Conservation (phyloP, 2,113 vertebrate species). For the Sakesphorus luctuosus region DNA sequence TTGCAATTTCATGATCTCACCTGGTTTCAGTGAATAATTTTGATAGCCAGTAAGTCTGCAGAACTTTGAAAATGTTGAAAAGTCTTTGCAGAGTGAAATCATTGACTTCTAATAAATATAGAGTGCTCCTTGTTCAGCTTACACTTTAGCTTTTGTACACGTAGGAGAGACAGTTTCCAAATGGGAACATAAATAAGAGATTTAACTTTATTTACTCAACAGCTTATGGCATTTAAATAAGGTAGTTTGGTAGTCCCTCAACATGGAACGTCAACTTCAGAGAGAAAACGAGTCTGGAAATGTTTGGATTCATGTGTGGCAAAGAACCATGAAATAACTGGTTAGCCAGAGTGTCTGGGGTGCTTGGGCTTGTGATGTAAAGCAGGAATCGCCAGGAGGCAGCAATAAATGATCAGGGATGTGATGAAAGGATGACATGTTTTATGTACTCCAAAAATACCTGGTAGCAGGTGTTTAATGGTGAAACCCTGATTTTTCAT, state of each 20-base stretch:
- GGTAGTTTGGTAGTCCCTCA: not conserved
- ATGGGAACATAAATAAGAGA: not conserved
- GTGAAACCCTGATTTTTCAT: not conserved
- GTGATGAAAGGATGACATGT: not conserved
- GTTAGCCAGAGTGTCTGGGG: not conserved
- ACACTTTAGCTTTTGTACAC: not conserved
- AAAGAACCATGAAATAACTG: not conserved
- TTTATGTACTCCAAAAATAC: not conserved
- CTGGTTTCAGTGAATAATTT: not conserved
- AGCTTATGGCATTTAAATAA: not conserved
- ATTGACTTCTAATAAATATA: not conserved
- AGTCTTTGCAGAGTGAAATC: not conserved
- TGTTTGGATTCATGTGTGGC: not conserved
- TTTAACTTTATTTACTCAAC: not conserved
- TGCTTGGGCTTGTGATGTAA: not conserved
- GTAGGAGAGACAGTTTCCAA: not conserved
- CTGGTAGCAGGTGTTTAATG: not conserved
- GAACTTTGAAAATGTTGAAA: not conserved
- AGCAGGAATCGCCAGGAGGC: not conserved
- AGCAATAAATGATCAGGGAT: not conserved
- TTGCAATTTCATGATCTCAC: not conserved
- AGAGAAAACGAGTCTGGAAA: not conserved
- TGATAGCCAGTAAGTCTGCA: not conserved
- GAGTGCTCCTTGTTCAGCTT: not conserved
- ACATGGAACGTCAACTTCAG: not conserved